phyloP scores from a whole-genome alignment of 2,113 vertebrate genomes.

The Jaculus jaculus region DNA sequence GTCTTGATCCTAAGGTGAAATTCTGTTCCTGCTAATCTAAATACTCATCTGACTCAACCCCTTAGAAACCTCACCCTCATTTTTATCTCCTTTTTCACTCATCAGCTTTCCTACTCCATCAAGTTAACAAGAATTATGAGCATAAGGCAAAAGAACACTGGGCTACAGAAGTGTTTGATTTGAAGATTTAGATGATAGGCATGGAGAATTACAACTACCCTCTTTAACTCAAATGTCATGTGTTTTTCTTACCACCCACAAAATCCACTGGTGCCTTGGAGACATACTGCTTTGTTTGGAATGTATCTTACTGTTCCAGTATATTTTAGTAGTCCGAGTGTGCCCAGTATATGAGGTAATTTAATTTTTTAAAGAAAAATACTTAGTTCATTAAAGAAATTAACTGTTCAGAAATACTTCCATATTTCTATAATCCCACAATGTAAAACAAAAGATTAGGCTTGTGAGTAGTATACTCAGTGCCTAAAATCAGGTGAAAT shows the following conservation, averaged over 20 bases:
- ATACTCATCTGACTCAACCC: slow-evolving; percentile 61
- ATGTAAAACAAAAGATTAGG: neutral
- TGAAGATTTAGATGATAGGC: slow-evolving; percentile 68
- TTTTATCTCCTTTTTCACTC: slow-evolving; percentile 63
- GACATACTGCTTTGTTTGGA: slow-evolving; percentile 37
- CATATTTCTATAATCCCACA: neutral
- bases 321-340: slow-evolving; percentile 18
- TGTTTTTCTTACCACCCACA: slow-evolving; percentile 53
- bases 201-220: slow-evolving; percentile 33
- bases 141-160: slow-evolving; percentile 48
- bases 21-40: slow-evolving; percentile 68
- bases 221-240: slow-evolving; percentile 52
- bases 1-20: slow-evolving; percentile 53
- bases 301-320: slow-evolving; percentile 25
- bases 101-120: slow-evolving; percentile 17
- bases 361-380: slow-evolving; percentile 43
- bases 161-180: slow-evolving; percentile 56
- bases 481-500: neutral
- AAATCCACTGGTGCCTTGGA: slow-evolving; percentile 28
- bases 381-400: neutral
- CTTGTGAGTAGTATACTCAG: neutral
- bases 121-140: slow-evolving; percentile 69
- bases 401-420: slow-evolving; percentile 5
- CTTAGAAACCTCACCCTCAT: slow-evolving; percentile 53
- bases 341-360: slow-evolving; percentile 7